Conservation (phyloP, 2,113 vertebrate species). For the Aphelocoma coerulescens region DNA sequence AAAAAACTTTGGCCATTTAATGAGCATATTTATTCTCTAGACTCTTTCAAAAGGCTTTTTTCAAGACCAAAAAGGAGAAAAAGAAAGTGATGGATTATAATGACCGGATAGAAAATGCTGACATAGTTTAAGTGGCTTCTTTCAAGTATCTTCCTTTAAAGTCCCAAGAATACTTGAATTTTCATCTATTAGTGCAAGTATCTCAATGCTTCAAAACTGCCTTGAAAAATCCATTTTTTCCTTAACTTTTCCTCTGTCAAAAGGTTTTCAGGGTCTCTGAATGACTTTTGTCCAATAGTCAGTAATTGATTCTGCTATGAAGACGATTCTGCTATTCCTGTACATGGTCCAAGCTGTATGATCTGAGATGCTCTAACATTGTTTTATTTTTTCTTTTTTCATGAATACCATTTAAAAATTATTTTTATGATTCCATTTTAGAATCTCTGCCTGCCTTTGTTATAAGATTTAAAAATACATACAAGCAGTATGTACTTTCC, state of each 20-base stretch:
- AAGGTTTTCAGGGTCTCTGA: background rate
- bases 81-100: background rate
- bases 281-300: background rate
- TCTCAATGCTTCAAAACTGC: background rate
- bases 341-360: accelerated
- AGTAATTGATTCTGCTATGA: background rate
- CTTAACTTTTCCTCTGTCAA: background rate
- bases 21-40: background rate
- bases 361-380: background rate
- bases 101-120: background rate
- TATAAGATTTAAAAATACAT: background rate
- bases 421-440: background rate
- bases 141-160: background rate
- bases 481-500: background rate
- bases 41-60: background rate
- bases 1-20: background rate
- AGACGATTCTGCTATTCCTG: background rate
- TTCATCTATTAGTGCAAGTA: background rate
- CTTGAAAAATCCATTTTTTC: background rate
- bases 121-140: background rate
- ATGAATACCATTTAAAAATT: too few species aligned
- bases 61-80: background rate
- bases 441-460: background rate
- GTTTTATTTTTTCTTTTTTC: background rate
- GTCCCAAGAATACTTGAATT: background rate